Evolutionary conservation across 2,888 invertebrate genomes (phyloP), one percentile per base, ranked within the genome.

Genomic region (Leistus spinibarbis): DNA sequence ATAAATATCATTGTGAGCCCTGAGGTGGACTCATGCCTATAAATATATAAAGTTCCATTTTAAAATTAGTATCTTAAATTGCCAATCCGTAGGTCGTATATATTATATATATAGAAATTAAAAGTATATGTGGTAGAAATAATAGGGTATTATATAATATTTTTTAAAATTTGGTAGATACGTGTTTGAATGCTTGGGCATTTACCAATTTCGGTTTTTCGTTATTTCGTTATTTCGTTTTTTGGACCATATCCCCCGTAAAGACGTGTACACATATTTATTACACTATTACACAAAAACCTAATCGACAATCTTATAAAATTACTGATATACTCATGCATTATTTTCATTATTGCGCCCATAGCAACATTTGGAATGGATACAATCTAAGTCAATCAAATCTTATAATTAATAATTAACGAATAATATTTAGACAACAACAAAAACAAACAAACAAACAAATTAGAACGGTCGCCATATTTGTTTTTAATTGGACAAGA

Each of bases 11-110:
- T 75, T 75, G 75, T 75, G 75, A 75, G 69, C 68, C 64, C 68
- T 69, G 63, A 63, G 40, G 40, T n/a, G 67, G 60, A 67, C 67
- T 74, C 67, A 67, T 57, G 68, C 75, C 75, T 75, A 75, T 75
- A 68, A 69, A 69, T 75, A 74, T 74, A 74, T n/a, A n/a, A 68
- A 75, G 75, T 75, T 75, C 75, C 69, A 75, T 75, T 75, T 75
- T 75, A 75, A 40, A 75, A 75, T 69, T 75, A 75, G 69, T 75
- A 75, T 75, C 69, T 75, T 75, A 75, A 75, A 75, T 75, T 75
- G 75, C 75, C 75, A 75, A 75, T 69, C 53, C 63, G 75, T 75
- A 75, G 75, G 23, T 56, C 63, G 63, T 73, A 65, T 54, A 65
- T 72, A 72, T 24, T 13, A 63, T 13, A 20, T 63, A 57, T 72